These are phyloP conservation scores for Gymnarchus niloticus DNA, from an alignment of 2,113 vertebrate genomes.

Conservation along the genomic window DNA sequence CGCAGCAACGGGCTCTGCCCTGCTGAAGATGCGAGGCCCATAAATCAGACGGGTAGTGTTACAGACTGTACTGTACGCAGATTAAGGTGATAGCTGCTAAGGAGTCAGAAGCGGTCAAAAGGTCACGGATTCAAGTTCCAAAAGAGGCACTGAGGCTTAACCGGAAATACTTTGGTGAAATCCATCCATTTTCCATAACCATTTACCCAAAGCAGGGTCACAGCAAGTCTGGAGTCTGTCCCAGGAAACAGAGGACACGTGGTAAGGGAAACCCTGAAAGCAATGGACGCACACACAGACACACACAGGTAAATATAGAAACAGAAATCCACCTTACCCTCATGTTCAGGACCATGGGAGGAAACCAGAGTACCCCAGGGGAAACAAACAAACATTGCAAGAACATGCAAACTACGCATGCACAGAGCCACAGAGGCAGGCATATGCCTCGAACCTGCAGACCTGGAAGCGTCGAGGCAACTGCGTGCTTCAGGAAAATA, in stretches of 20 bases:
- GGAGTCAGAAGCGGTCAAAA: neutral
- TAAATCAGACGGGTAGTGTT: neutral
- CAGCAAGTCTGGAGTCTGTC: neutral
- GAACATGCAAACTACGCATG: neutral
- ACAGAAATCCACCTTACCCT: too few relatives aligned
- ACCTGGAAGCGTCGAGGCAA: neutral
- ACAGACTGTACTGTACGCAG: neutral
- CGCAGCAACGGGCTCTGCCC: neutral
- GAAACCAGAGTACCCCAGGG: too few relatives aligned
- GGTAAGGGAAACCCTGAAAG: neutral
- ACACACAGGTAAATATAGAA: neutral
- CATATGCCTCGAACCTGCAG: neutral
- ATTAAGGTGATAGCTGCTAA: neutral
- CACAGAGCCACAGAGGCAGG: neutral
- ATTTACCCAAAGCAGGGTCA: neutral
- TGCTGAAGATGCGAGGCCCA: neutral
- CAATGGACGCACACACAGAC: neutral
- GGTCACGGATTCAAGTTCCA: neutral
- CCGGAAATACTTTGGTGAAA: conserved; percentile 1
- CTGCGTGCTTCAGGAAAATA: neutral
- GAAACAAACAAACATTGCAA: too few relatives aligned
- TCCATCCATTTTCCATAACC: conserved; percentile 1
- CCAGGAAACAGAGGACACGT: neutral
- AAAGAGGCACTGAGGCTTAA: neutral
- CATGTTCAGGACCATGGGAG: too few relatives aligned